These are phyloP conservation scores for Drosophila anceps DNA, from an alignment of 2,888 invertebrate genomes.

Conservation along the genomic window DNA sequence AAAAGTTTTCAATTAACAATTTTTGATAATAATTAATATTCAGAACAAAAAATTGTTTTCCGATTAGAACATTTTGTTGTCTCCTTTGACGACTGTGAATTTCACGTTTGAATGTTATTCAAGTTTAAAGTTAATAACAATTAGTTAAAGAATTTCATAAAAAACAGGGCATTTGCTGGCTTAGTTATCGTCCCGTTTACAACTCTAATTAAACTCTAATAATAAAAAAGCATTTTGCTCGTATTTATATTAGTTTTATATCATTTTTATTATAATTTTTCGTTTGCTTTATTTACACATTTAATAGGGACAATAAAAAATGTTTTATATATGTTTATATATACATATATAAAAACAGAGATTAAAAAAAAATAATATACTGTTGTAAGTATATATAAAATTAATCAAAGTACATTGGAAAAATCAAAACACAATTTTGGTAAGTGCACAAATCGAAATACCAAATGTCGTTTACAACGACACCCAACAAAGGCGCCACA, in stretches of 20 bases:
- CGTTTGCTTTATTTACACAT: constrained; percentile 58
- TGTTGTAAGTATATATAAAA: constrained; percentile 35
- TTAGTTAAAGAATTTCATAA: not conserved
- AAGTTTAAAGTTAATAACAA: not conserved
- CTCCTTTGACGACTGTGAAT: too few species aligned
- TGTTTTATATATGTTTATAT: constrained; percentile 2
- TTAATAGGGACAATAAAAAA: constrained; percentile 49
- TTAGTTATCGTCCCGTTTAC: not conserved
- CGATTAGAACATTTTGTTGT: not conserved
- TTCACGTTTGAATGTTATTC: not conserved
- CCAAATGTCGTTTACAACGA: constrained; percentile 53
- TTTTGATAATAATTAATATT: not conserved
- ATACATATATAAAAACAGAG: constrained; percentile 22
- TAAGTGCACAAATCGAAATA: constrained; percentile 35
- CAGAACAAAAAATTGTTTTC: not conserved
- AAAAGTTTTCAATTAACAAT: not conserved
- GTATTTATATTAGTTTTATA: not conserved
- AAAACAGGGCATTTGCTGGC: too few species aligned
- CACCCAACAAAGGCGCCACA: constrained; percentile 26
- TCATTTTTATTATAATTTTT: constrained; percentile 48
- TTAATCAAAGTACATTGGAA: constrained; percentile 48
- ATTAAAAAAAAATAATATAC: constrained; percentile 32
- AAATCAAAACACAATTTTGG: constrained; percentile 47
- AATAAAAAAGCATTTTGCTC: not conserved
- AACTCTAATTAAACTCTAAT: not conserved